Conservation (phyloP, 2,888 invertebrate genomes). For the Siphlonurus alternatus region DNA sequence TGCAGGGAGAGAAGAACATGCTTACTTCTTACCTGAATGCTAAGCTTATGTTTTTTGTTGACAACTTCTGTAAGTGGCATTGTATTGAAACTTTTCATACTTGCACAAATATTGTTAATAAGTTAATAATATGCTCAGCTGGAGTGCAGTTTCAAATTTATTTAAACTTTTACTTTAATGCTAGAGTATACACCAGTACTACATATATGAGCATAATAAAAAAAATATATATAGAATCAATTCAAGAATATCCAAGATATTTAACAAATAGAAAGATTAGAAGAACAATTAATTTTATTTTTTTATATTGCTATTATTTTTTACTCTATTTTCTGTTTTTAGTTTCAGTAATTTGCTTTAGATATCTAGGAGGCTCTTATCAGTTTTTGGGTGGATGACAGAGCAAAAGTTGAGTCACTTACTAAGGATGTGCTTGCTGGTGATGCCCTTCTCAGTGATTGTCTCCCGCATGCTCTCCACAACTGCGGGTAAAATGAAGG, state of each 20-base stretch:
- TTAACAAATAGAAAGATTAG: too few species aligned
- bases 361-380: too few species aligned
- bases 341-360: too few species aligned
- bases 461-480: conserved; percentile 71
- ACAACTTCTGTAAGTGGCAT: background rate
- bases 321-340: too few species aligned
- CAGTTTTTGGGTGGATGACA: background rate
- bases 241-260: too few species aligned
- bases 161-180: too few species aligned
- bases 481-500: conserved; percentile 70
- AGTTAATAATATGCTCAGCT: background rate
- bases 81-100: background rate
- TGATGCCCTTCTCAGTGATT: conserved; percentile 81
- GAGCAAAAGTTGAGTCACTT: conserved; percentile 20
- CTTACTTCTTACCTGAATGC: background rate
- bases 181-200: too few species aligned
- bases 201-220: too few species aligned
- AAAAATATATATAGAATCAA: too few species aligned
- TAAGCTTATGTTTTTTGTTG: background rate
- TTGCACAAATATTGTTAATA: background rate
- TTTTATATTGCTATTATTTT: too few species aligned
- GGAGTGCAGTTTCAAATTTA: background rate
- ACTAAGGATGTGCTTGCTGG: conserved; percentile 70
- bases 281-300: too few species aligned
- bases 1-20: conserved; percentile 20